These are phyloP conservation scores for Lasius fuliginosus DNA, from an alignment of 2,888 invertebrate species.

Conservation along the genomic window DNA sequence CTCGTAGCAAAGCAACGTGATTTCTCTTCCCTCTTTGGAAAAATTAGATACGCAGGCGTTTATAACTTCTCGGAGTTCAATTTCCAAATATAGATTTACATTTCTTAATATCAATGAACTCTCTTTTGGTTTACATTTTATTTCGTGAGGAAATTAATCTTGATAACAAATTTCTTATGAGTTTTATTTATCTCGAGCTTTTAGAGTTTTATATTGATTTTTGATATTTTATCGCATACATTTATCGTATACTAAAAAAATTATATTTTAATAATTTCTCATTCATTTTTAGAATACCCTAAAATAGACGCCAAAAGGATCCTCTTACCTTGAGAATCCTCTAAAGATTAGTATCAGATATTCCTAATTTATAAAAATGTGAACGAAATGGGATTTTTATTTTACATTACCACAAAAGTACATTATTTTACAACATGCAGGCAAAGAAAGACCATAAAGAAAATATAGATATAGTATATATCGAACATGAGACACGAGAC, in stretches of 20 bases:
- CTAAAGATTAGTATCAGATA: too few species aligned
- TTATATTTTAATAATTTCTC: too few species aligned
- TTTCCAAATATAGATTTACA: constrained; percentile 7
- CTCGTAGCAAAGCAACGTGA: background rate
- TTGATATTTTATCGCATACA: background rate
- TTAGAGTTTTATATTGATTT: background rate
- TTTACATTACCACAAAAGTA: too few species aligned
- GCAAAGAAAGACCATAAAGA: too few species aligned
- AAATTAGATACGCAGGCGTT: background rate
- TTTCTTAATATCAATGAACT: background rate
- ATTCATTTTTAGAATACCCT: too few species aligned
- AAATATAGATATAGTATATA: too few species aligned
- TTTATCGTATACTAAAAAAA: background rate
- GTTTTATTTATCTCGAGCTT: background rate
- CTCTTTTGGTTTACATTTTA: background rate
- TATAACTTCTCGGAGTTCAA: constrained; percentile 6
- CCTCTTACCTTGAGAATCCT: too few species aligned
- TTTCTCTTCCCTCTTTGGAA: background rate
- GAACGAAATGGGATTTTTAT: too few species aligned
- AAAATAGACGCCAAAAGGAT: too few species aligned
- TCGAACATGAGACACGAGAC: too few species aligned
- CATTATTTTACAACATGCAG: too few species aligned
- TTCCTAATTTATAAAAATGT: too few species aligned
- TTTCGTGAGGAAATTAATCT: background rate
- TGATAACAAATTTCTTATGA: background rate